phyloP scores from a whole-genome alignment of 2,797 vertebrate genomes.

The Rhinatrema bivittatum region DNA sequence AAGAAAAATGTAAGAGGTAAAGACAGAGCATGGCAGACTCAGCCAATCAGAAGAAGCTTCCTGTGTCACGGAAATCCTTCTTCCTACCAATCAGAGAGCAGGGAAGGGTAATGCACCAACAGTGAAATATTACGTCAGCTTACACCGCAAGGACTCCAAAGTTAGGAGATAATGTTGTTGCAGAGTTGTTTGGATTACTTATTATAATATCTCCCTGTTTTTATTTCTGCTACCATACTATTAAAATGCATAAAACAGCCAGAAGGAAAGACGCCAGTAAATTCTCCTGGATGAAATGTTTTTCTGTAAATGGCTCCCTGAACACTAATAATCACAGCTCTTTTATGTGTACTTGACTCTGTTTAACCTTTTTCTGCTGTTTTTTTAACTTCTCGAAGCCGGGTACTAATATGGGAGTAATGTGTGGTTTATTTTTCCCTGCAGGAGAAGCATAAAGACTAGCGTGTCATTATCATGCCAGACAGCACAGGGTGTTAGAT shows the following conservation, averaged over 20 bases:
- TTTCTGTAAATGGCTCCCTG: slow-evolving; percentile 56
- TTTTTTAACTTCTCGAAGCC: slow-evolving; percentile 66
- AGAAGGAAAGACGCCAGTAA: slow-evolving; percentile 60
- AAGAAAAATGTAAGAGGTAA: no score
- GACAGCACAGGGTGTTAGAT: slow-evolving; percentile 52
- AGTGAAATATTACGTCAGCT: no score
- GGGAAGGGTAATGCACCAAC: no score
- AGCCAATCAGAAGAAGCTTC: no score
- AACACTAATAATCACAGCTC: no score
- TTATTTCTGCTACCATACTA: slow-evolving; percentile 47
- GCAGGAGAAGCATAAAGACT: slow-evolving; percentile 61
- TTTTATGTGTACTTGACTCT: slow-evolving; percentile 68
- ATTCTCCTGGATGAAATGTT: slow-evolving; percentile 59
- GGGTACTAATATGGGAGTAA: slow-evolving; percentile 68
- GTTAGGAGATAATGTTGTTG: no score
- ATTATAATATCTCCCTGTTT: no score
- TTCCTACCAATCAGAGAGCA: no score
- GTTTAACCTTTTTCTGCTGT: slow-evolving; percentile 68
- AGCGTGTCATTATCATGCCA: slow-evolving; percentile 52
- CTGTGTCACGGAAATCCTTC: no score
- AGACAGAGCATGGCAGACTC: no score
- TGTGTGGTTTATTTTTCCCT: slow-evolving; percentile 66
- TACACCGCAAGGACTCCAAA: no score
- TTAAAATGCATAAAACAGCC: slow-evolving; percentile 63
- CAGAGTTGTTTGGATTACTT: no score